Base-by-base conservation (phyloP, 2,797 vertebrate species). In the Propithecus deckenii region DNA sequence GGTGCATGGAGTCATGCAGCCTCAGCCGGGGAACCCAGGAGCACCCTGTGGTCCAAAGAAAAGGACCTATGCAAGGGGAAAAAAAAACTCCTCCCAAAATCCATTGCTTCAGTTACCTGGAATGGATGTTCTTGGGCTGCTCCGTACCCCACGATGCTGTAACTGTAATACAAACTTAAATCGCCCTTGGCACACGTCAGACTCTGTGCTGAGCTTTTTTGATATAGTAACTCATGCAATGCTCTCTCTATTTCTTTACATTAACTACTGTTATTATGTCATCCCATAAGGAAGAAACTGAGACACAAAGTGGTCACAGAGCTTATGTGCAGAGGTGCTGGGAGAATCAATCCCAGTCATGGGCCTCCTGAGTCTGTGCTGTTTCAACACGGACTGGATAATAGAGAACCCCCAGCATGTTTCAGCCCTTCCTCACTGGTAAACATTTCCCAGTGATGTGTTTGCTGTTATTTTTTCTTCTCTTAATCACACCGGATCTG, bases 401-500 rank as follows among this genome's bases (percentile, higher is more conserved):
- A 46, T 0, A 28, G n/a, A 52, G 25, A 50, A 11, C 23, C 14
- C n/a, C 50, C 17, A 3, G 22, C 23, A n/a, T 28, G 15, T 6
- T 9, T 17, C 48, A 46, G 22, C 3, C 7, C 10, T 0, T 63
- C 63, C 90, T 95, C 35, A 6, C 32, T 12, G n/a, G n/a, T 17
- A 17, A 20, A 86, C n/a, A 32, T 6, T 74, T 71, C 35, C n/a
- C 7, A 0, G 0, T 18, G 23, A 52, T 61, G 79, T 94, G 91
- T 43, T 89, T 93, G 20, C 65, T 86, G 57, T 91, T 87, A 71
- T 78, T 86, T 91, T 90, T 81, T 55, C 48, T 92, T 79, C 38
- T 50, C 41, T 93, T 87, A 43, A 91, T 94, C 86, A 91, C 86
- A 67, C 41, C 74, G 63, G 80, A 96, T 46, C 71, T 96, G 91